Evolutionary conservation across 2,113 vertebrate species (phyloP), one percentile per base, ranked within the genome.

Genomic region (Mixornis gularis): DNA sequence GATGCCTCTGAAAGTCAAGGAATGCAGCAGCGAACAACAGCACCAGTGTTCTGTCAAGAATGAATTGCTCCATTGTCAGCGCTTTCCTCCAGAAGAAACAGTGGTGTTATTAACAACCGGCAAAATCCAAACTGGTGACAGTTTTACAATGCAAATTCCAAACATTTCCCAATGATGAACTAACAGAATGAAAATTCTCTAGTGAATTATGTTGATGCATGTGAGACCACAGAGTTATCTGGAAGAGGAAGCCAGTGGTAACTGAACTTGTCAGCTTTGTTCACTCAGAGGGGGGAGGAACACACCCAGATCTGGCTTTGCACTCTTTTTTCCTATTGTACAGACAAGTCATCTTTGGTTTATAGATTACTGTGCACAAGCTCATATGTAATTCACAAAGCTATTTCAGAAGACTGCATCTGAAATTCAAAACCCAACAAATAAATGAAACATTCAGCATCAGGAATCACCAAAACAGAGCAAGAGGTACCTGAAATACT

Each of bases 91-190:
- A 68, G 52, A 36, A 88, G 77, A 80, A 95, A 95, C 88, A 96
- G 88, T 74, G 83, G 58, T 86, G n/a, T 88, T 88, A 90, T 86
- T 96, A 95, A 95, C 69, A 80, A 95, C 83, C 79, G 81, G 60
- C 76, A 88, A 72, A 92, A 92, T 56, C 81, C 78, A 91, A 91
- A 94, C 87, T 89, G 79, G 76, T 82, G 74, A 87, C 71, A 91
- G 81, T 6, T 94, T 58, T 53, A 94, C 85, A 91, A 92, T 77
- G 70, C 53, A 53, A 87, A 94, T 95, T 87, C 94, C 93, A 95
- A 94, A 95, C 95, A 82, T 92, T 89, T 79, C 74, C 74, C 63
- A 87, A 69, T 72, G 74, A 95, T 94, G 78, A 95, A 94, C 87
- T 87, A 93, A 91, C 84, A 79, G 65, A 93, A 82, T 34, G 73